A percentile compares a stretch with the other conserved stretches of the same genome.
phyloP scores from a whole-genome alignment of 2,113 vertebrate genomes.

The Gobiocypris rarus region DNA sequence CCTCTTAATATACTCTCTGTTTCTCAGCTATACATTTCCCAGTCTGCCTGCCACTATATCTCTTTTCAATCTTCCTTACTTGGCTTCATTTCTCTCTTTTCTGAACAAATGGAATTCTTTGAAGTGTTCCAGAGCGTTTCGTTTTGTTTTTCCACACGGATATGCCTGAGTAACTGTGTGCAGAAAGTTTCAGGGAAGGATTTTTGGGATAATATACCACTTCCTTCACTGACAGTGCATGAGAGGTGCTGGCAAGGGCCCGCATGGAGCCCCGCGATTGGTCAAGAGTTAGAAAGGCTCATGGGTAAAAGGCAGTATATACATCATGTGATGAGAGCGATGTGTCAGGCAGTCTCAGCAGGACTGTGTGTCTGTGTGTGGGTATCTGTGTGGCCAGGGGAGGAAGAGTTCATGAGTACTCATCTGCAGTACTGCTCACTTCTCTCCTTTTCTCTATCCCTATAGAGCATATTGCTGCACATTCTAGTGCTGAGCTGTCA shows the following conservation, averaged over 20 bases:
- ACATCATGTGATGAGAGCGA: slow-evolving; percentile 59
- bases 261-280: slow-evolving; percentile 37
- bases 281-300: slow-evolving; percentile 50
- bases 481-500: slow-evolving; percentile 72
- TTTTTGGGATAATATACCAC: slow-evolving; percentile 33
- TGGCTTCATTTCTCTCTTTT: slow-evolving; percentile 30
- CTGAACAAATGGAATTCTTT: slow-evolving; percentile 32
- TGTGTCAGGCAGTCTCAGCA: slow-evolving; percentile 55
- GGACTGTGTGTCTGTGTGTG: slow-evolving; percentile 46
- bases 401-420: slow-evolving; percentile 56
- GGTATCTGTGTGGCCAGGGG: slow-evolving; percentile 48
- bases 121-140: slow-evolving; percentile 5
- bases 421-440: slow-evolving; percentile 55
- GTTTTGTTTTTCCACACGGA: slow-evolving; percentile 7
- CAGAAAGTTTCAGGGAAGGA: slow-evolving; percentile 25
- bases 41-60: slow-evolving; percentile 36
- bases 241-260: slow-evolving; percentile 6
- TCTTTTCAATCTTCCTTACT: slow-evolving; percentile 27
- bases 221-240: slow-evolving; percentile 2
- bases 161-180: slow-evolving; percentile 4
- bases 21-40: slow-evolving; percentile 52
- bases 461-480: slow-evolving; percentile 65
- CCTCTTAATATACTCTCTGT: slow-evolving; percentile 71
- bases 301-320: slow-evolving; percentile 58
- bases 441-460: slow-evolving; percentile 57